Evolutionary conservation across 2,888 invertebrate genomes (phyloP).

Genomic region (Conomelus anceps): DNA sequence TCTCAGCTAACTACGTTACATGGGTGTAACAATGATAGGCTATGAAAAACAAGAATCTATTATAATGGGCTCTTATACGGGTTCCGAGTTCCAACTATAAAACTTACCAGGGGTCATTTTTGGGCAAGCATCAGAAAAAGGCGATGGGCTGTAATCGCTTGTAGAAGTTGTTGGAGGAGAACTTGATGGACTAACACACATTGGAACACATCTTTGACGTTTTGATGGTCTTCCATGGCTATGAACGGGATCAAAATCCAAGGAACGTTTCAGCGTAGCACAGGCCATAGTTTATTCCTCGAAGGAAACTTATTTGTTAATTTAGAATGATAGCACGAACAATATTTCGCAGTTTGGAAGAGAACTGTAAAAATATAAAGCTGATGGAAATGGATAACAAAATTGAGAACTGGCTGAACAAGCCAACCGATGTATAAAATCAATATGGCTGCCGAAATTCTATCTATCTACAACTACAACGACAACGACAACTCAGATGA

Average conservation of each 20-base stretch:
- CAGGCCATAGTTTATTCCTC: conserved; percentile 71
- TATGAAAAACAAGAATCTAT: background rate
- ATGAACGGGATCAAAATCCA: conserved; percentile 90
- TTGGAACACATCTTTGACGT: conserved; percentile 84
- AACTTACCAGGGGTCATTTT: conserved; percentile 84
- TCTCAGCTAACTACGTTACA: background rate
- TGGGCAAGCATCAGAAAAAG: conserved; percentile 75
- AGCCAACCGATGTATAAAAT: conserved; percentile 15
- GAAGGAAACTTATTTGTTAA: background rate
- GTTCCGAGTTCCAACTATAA: conserved; percentile 8
- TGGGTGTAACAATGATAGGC: background rate
- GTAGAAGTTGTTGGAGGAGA: conserved; percentile 40
- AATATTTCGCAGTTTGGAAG: background rate
- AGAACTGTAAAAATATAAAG: background rate
- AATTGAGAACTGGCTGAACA: conserved; percentile 3
- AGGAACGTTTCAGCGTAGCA: conserved; percentile 90
- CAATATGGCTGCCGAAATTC: conserved; percentile 17
- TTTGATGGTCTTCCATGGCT: conserved; percentile 77
- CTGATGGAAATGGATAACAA: background rate
- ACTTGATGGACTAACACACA: conserved; percentile 58
- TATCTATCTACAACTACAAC: background rate
- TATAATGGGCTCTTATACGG: conserved; percentile 6
- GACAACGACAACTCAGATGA: background rate
- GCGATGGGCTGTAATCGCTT: conserved; percentile 57
- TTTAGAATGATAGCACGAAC: background rate